These are phyloP conservation scores for Tamandua tetradactyla DNA, from an alignment of 2,797 vertebrate genomes.

Conservation along the genomic window DNA sequence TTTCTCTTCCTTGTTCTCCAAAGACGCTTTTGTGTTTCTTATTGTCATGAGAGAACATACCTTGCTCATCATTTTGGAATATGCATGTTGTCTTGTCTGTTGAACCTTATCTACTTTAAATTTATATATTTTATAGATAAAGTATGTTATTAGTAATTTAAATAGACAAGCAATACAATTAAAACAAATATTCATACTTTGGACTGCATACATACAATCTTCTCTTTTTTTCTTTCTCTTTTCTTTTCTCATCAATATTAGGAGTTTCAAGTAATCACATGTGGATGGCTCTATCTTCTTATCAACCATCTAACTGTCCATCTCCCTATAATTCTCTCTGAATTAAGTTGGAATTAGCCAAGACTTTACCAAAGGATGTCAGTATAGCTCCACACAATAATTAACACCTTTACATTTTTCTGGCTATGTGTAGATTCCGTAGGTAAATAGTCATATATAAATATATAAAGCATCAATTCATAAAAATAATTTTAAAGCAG, in stretches of 20 bases:
- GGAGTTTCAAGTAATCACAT: background rate
- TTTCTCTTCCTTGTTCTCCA: conserved; percentile 53
- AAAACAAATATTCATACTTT: conserved; percentile 61
- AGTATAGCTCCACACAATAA: conserved; percentile 84
- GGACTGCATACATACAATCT: conserved; percentile 65
- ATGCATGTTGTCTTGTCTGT: background rate
- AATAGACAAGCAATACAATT: conserved; percentile 72
- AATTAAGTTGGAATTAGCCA: conserved; percentile 56
- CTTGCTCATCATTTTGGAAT: background rate
- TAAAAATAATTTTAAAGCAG: background rate
- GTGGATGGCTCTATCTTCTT: background rate
- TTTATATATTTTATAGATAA: conserved; percentile 47
- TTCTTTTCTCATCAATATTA: conserved; percentile 43
- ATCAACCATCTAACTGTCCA: background rate
- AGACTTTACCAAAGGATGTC: conserved; percentile 87
- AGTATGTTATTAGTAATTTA: conserved; percentile 64
- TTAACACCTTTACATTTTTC: conserved; percentile 68
- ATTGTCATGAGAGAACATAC: background rate
- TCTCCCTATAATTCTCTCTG: background rate
- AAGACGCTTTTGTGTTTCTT: background rate
- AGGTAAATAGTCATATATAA: background rate
- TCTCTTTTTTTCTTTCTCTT: background rate
- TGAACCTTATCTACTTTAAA: background rate
- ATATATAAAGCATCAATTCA: background rate
- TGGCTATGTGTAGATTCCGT: conserved; percentile 64